Evolutionary conservation across 2,888 invertebrate genomes (phyloP), one percentile per base, ranked within the genome.

Genomic region (Unio delphinus): DNA sequence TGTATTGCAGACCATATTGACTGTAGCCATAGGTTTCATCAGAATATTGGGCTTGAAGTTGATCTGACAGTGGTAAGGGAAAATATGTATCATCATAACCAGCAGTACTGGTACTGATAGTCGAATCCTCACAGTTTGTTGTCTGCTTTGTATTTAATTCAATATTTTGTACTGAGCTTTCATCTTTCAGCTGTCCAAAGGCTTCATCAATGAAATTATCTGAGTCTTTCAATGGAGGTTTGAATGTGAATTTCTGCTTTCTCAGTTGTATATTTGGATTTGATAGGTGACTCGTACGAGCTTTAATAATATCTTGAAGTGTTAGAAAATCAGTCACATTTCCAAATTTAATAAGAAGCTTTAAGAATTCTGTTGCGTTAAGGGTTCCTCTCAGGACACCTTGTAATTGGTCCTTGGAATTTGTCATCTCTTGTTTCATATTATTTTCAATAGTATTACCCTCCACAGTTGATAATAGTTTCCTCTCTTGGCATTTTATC

Each of bases 391-490:
- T 74, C 20, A 80, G 34, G 28, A 66, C 68, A 55, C 68, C 70
- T 45, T 80, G 80, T 20, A 80, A 64, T 30, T 69, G 68, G 18
- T 55, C 68, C 63, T 77, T 80, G 4, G 69, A 72, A 18, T 68
- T 64, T 55, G 66, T 66, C 1, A 74, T 68, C 55, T 73, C 73
- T 57, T 75, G 63, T 45, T 70, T 68, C 45, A 74, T 58, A 18
- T 70, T 65, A 4, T 18, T 66, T 15, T 78, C 73, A 15, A 61
- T 61, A n/a, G 72, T 65, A 58, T 61, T 64, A 61, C 75, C 74
- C 55, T 84, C 83, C 11, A 84, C 72, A 20, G 79, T 71, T 1
- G 77, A 61, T 1, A 84, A 61, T n/a, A 84, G 74, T 65, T 76
- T 72, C 64, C 80, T 70, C 67, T 86, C 86, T 58, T 78, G 74